These are phyloP conservation scores for Pachliopta kotzebuea DNA, from an alignment of 2,888 invertebrate species.

Conservation along the genomic window DNA sequence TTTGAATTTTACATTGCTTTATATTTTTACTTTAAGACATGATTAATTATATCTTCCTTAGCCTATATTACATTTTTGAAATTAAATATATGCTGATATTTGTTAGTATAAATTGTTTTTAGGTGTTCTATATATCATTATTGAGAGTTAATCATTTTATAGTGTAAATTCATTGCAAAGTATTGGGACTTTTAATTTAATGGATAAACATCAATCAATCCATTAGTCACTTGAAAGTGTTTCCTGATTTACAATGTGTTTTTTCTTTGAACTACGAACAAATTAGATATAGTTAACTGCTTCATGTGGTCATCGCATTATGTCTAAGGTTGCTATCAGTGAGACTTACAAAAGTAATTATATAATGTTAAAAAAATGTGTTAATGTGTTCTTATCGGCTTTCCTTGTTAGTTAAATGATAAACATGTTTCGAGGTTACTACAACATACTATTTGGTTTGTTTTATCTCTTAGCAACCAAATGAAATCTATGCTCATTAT, in stretches of 20 bases:
- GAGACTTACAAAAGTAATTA: constrained; percentile 11
- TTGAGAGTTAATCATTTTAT: not conserved
- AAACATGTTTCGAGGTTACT: constrained; percentile 26
- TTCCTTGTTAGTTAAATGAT: constrained; percentile 25
- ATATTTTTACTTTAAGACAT: too few species aligned
- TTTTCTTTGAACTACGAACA: not conserved
- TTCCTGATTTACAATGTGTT: not conserved
- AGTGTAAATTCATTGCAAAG: not conserved
- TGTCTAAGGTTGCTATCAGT: constrained; percentile 3
- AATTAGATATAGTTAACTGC: not conserved
- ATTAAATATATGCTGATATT: too few species aligned
- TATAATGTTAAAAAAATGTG: constrained; percentile 18
- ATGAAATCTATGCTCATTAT: not conserved
- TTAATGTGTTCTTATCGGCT: constrained; percentile 25
- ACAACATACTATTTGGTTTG: constrained; percentile 11
- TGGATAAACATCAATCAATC: not conserved
- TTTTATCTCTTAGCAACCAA: constrained; percentile 13
- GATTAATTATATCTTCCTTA: too few species aligned
- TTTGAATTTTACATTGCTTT: too few species aligned
- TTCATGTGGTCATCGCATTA: constrained; percentile 1
- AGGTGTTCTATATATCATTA: not conserved
- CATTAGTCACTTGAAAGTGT: not conserved
- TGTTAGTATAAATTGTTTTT: too few species aligned
- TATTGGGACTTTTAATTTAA: not conserved
- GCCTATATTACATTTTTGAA: too few species aligned